Percentiles rank a stretch among this genome's conserved stretches.
Evolutionary conservation across 2,797 vertebrate species (phyloP).

Genomic region (Valencia hispanica): DNA sequence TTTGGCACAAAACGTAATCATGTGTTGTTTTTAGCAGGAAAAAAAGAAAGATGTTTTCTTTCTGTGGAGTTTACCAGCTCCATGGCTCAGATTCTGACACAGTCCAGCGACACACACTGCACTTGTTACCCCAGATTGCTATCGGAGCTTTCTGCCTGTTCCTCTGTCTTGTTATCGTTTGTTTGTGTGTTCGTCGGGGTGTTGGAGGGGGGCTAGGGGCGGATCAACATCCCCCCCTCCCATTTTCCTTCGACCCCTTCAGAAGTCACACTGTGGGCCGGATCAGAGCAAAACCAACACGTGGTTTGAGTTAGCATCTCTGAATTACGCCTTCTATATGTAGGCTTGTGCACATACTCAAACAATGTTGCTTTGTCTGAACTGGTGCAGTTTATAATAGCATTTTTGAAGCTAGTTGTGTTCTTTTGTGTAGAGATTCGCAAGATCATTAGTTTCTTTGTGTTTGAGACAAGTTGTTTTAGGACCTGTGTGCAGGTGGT

Average conservation of each 20-base stretch:
- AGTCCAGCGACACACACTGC: slow-evolving; percentile 39
- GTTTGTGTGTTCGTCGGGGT: slow-evolving; percentile 10
- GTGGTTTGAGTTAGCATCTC: slow-evolving; percentile 78
- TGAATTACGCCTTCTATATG: slow-evolving; percentile 53
- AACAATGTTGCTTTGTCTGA: slow-evolving; percentile 36
- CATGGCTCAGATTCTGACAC: slow-evolving; percentile 29
- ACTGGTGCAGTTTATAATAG: slow-evolving; percentile 37
- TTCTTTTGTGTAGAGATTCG: slow-evolving; percentile 14
- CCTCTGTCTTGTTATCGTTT: slow-evolving; percentile 49
- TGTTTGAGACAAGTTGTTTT: slow-evolving; percentile 13
- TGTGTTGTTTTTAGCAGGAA: not conserved
- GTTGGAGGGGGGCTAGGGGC: not conserved
- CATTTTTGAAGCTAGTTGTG: slow-evolving; percentile 36
- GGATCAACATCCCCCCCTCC: not conserved
- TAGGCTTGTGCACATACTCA: slow-evolving; percentile 27
- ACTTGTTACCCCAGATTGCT: slow-evolving; percentile 70
- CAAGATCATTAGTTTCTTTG: slow-evolving; percentile 8
- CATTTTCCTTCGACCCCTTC: not conserved
- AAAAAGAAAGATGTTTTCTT: not conserved
- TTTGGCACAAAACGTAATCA: not conserved
- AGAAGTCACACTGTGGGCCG: slow-evolving; percentile 55
- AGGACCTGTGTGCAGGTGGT: slow-evolving; percentile 33
- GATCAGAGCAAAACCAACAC: slow-evolving; percentile 71
- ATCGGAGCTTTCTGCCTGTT: slow-evolving; percentile 56
- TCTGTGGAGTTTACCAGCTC: not conserved